Evolutionary conservation across 1,140 invertebrate genomes (phyloP).

Genomic region (Plodia interpunctella): DNA sequence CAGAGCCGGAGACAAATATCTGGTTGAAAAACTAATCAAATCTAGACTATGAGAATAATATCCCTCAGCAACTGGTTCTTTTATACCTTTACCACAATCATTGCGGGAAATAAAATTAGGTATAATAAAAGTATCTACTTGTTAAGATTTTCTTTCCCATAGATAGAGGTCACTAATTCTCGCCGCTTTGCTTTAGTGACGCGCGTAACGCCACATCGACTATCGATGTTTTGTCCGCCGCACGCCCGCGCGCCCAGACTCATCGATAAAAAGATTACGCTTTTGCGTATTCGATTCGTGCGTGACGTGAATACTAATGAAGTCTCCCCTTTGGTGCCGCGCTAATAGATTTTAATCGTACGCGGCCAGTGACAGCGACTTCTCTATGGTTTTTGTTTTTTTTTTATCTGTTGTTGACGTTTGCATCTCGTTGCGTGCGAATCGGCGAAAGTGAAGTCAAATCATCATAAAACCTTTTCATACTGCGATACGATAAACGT

Average conservation of each 20-base stretch:
- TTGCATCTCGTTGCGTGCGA: not conserved
- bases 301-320: constrained; percentile 64
- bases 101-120: too few relatives aligned
- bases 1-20: too few relatives aligned
- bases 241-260: constrained; percentile 36
- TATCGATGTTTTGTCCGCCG: constrained; percentile 37
- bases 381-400: constrained; percentile 13
- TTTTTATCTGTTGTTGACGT: constrained; percentile 10
- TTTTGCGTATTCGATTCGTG: constrained; percentile 60
- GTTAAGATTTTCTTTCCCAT: not conserved
- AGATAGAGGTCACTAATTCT: not conserved
- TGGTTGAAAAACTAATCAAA: too few relatives aligned
- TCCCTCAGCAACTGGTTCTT: too few relatives aligned
- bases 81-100: too few relatives aligned
- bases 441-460: not conserved
- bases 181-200: constrained; percentile 26
- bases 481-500: too few relatives aligned
- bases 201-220: constrained; percentile 29
- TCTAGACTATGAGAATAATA: too few relatives aligned
- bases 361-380: constrained; percentile 27
- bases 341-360: constrained; percentile 66
- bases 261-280: constrained; percentile 66
- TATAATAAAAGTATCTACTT: not conserved
- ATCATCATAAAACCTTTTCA: not conserved
- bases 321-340: constrained; percentile 35